Evolutionary conservation across 2,113 vertebrate genomes (phyloP), one percentile per base, ranked within the genome.

Genomic region (Morone saxatilis): DNA sequence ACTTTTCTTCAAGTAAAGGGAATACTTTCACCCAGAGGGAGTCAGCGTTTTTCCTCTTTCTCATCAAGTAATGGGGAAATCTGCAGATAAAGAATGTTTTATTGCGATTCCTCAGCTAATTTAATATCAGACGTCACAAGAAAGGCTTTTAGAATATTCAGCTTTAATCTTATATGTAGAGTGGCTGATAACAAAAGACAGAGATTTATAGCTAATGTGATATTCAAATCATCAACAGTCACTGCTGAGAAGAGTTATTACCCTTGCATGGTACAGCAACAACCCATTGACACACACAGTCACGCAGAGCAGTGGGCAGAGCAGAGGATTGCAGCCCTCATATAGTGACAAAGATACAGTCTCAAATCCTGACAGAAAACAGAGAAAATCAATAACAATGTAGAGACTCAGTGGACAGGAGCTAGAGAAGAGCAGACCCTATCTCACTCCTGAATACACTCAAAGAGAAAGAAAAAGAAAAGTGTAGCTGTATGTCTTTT

Each of bases 51-150:
- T 73, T 45, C 1, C n/a, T 45, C 5, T 25, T 31, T 63, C 57
- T 62, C 71, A 50, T 70, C 20, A 75, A 56, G 62, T 75, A 85
- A 85, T 75, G 41, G 31, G n/a, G 7, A 66, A 66, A 72, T 45
- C 36, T 73, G 31, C 38, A 81, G 72, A 81, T 76, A 60, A 38
- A 57, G 31, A 65, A 76, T 11, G 71, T 68, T 66, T 68, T 56
- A 81, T 38, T 56, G 31, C 20, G 13, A 77, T 76, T 81, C 71
- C 25, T 65, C 51, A 71, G 36, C 38, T 66, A 57, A 72, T 73
- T 72, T 71, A 47, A 67, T 54, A 77, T 50, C 51, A 71, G 68
- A 72, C n/a, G 25, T 59, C 36, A 66, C 50, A 60, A 60, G 61
- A 38, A 51, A 67, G 6, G 41, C 61, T 78, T 84, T 51, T 73